Percentiles rank a stretch among this genome's conserved stretches.
phyloP scores from a whole-genome alignment of 2,888 invertebrate genomes.

The Bugulina stolonifera region DNA sequence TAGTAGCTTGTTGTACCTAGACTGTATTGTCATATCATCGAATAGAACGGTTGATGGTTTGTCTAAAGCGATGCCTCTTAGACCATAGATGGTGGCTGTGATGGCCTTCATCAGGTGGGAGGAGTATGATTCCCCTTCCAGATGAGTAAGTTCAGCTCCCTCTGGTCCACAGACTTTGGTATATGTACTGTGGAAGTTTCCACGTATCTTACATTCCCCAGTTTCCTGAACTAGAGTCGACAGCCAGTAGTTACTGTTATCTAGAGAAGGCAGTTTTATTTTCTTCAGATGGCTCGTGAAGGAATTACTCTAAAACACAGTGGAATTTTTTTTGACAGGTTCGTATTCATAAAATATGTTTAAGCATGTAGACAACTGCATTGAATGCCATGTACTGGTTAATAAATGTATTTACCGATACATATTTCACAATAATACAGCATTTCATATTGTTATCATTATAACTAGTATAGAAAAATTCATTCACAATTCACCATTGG shows the following conservation, averaged over 20 bases:
- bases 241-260: conserved; percentile 1
- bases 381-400: too few species aligned
- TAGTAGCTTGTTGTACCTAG: neutral
- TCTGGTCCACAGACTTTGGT: neutral
- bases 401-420: too few species aligned
- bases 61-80: neutral
- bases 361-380: too few species aligned
- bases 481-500: too few species aligned
- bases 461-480: too few species aligned
- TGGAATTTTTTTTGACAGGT: too few species aligned
- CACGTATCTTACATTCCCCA: neutral
- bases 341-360: too few species aligned
- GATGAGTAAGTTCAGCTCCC: neutral
- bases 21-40: neutral
- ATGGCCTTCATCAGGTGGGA: conserved; percentile 14
- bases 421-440: too few species aligned
- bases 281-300: neutral
- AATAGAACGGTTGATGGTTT: neutral
- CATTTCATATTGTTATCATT: too few species aligned
- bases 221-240: conserved; percentile 4
- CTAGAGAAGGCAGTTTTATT: neutral
- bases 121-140: conserved; percentile 6
- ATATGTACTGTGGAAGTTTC: neutral
- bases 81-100: neutral
- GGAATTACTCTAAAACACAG: neutral